Evolutionary conservation across 2,113 vertebrate genomes (phyloP), one percentile per base, ranked within the genome.

Genomic region (Neotragus pygmaeus): DNA sequence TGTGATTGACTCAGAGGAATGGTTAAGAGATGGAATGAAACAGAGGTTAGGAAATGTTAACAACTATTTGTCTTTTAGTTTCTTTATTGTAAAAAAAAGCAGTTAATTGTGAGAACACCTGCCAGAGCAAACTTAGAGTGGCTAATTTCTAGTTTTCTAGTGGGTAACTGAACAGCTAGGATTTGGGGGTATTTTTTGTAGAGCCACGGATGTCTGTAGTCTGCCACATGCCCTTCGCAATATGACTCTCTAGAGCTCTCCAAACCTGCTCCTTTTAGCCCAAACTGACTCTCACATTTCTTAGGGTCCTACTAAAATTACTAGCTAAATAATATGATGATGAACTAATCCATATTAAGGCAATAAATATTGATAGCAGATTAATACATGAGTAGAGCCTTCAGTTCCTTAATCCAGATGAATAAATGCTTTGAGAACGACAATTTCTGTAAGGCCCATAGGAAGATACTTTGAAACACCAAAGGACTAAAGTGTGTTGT

Each of bases 1-100:
- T 86, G 73, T 95, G 91, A 58, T 21, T 57, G 57, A 70, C 64
- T 94, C 47, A 70, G 77, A 89, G 60, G 49, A 70, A 51, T 4
- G 51, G 88, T 95, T 80, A 93, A 96, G n/a, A 82, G 88, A 91
- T 7, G 36, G 43, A 45, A 55, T 70, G 39, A 96, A 94, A 91
- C 49, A 64, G 77, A 82, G 86, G 58, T 94, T 90, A 86, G 78
- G 58, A 90, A 95, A 75, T 66, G 58, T 91, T 85, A 66, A 60
- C 36, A 95, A 36, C n/a, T 47, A 21, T 94, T 97, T 91, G 82
- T 25, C 64, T 88, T 94, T 78, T 64, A 60, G 97, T 96, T 95
- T 90, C 78, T 88, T 93, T 81, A 88, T 91, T 85, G 85, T 89
- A 2, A 97, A 2, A n/a, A 93, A 97, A 94, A 60, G 49, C 78